These are phyloP conservation scores for Drosophila micromelanica DNA, from an alignment of 1,140 invertebrate genomes.

Conservation along the genomic window DNA sequence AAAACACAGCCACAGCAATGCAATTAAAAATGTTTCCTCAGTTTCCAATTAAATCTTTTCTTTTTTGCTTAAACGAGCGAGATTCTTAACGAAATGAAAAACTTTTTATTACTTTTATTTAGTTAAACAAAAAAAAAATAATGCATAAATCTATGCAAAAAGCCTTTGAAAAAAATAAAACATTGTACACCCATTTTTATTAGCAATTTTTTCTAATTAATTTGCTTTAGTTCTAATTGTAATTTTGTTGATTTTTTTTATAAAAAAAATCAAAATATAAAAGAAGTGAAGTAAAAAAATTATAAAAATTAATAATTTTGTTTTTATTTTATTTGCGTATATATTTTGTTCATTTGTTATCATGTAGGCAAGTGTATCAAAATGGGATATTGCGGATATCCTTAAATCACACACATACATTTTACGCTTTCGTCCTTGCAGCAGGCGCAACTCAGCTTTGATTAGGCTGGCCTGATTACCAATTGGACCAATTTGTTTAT, in stretches of 20 bases:
- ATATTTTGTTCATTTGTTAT: constrained; percentile 31
- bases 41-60: constrained; percentile 31
- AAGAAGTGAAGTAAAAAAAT: constrained; percentile 64
- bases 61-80: constrained; percentile 23
- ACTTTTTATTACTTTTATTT: constrained; percentile 35
- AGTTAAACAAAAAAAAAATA: constrained; percentile 35
- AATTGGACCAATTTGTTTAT: constrained; percentile 44
- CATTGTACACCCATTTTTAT: constrained; percentile 57
- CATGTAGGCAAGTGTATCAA: constrained; percentile 42
- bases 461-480: constrained; percentile 25
- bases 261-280: constrained; percentile 69
- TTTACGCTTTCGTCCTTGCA: constrained; percentile 28
- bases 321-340: constrained; percentile 19
- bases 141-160: constrained; percentile 36
- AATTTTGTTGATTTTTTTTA: constrained; percentile 76
- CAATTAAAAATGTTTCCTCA: constrained; percentile 43
- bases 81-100: constrained; percentile 23
- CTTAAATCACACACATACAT: constrained; percentile 17
- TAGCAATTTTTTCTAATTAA: constrained; percentile 58
- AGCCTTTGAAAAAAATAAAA: background rate
- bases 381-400: constrained; percentile 39
- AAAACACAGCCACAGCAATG: constrained; percentile 51
- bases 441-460: constrained; percentile 26
- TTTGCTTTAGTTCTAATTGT: constrained; percentile 76
- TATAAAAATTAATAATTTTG: constrained; percentile 12